These are phyloP conservation scores for Dromococcyx pavoninus DNA, from an alignment of 2,797 vertebrate species.

Conservation along the genomic window DNA sequence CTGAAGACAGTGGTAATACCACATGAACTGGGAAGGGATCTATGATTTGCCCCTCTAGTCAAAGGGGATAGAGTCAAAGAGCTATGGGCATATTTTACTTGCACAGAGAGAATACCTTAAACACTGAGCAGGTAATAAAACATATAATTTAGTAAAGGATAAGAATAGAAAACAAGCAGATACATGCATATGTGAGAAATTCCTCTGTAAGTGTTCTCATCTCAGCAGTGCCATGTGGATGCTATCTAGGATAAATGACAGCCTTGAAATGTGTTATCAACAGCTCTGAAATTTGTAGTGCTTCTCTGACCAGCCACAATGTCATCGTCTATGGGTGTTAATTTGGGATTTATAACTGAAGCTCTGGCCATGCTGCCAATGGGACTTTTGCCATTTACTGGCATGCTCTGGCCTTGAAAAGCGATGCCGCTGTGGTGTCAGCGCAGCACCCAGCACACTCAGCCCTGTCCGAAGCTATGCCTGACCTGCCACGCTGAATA, in stretches of 20 bases:
- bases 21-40: background rate
- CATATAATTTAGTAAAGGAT: background rate
- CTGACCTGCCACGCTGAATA: background rate
- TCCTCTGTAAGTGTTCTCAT: background rate
- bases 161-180: background rate
- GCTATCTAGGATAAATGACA: background rate
- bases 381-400: background rate
- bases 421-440: background rate
- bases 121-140: background rate
- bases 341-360: background rate
- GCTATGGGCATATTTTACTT: background rate
- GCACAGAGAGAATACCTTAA: background rate
- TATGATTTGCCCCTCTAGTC: background rate
- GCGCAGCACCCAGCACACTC: background rate
- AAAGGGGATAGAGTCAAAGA: background rate
- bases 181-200: background rate
- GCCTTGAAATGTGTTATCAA: background rate
- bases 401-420: background rate
- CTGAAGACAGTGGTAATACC: background rate
- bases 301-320: background rate
- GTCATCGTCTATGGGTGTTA: background rate
- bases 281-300: background rate
- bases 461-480: background rate
- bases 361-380: background rate
- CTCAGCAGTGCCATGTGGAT: background rate